phyloP scores from a whole-genome alignment of 1,140 invertebrate genomes.

The Pogonomyrmex barbatus region DNA sequence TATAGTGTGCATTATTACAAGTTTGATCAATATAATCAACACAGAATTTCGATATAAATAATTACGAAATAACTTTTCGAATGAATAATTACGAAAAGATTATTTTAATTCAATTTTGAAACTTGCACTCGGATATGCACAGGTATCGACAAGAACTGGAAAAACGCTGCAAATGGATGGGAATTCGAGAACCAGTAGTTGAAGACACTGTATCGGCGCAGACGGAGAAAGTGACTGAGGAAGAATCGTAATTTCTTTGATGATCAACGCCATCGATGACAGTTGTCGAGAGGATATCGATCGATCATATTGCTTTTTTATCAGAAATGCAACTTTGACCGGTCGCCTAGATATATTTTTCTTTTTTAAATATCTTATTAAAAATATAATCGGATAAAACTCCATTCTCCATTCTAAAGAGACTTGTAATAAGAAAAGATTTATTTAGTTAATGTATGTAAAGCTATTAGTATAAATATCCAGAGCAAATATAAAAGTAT shows the following conservation, averaged over 20 bases:
- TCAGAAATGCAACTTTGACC: constrained; percentile 71
- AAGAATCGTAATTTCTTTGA: constrained; percentile 79
- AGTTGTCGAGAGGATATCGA: neutral
- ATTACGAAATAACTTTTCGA: neutral
- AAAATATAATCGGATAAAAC: neutral
- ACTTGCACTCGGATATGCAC: neutral
- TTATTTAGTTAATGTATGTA: constrained; percentile 24
- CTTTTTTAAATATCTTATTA: neutral
- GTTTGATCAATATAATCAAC: neutral
- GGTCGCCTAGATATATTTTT: neutral
- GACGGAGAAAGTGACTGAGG: constrained; percentile 81
- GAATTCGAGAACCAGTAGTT: constrained; percentile 86
- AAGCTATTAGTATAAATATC: constrained; percentile 43
- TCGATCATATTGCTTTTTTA: constrained; percentile 60
- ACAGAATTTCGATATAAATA: neutral
- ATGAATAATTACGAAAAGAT: neutral
- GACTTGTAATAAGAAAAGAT: constrained; percentile 2
- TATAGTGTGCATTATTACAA: neutral
- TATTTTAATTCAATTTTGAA: too few relatives aligned
- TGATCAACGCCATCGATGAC: neutral
- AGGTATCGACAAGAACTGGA: constrained; percentile 88
- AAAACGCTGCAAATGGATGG: constrained; percentile 90
- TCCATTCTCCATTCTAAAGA: neutral
- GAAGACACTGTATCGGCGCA: constrained; percentile 78
- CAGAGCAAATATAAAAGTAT: constrained; percentile 31